Evolutionary conservation across 35 echinoderm and acorn worm genomes (phyloP).

Genomic region (Acanthaster planci): DNA sequence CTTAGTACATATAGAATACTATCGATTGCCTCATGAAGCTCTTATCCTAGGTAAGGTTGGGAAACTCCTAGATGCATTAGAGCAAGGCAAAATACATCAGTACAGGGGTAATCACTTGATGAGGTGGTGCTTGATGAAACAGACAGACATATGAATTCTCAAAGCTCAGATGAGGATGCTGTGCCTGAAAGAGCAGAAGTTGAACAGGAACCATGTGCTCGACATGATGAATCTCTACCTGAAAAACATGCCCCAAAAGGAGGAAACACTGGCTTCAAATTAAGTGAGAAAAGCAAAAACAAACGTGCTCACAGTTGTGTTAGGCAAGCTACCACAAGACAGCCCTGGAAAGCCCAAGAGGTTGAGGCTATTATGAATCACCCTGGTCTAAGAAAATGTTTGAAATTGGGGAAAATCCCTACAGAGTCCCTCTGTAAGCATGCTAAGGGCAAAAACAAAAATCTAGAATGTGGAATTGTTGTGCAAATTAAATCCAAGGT

Average conservation of each 20-base stretch:
- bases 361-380: neutral
- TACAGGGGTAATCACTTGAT: constrained; percentile 43
- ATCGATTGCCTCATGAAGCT: constrained; percentile 60
- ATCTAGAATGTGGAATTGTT: neutral
- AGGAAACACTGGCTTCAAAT: too few relatives aligned
- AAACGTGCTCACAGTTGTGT: neutral
- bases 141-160: neutral
- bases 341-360: constrained; percentile 11
- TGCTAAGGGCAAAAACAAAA: neutral
- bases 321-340: too few relatives aligned
- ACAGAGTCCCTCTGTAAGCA: neutral
- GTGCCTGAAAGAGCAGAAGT: neutral
- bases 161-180: neutral
- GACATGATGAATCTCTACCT: neutral
- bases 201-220: neutral
- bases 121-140: constrained; percentile 24
- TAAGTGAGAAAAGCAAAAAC: neutral
- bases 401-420: constrained; percentile 14
- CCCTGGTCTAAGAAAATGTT: neutral
- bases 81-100: constrained; percentile 54
- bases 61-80: constrained; percentile 40
- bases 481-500: constrained; percentile 26
- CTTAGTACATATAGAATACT: constrained; percentile 56
- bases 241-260: neutral
- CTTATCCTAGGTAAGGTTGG: constrained; percentile 58